Base-by-base conservation (phyloP, 2,797 vertebrate genomes). In the Nasua narica region DNA sequence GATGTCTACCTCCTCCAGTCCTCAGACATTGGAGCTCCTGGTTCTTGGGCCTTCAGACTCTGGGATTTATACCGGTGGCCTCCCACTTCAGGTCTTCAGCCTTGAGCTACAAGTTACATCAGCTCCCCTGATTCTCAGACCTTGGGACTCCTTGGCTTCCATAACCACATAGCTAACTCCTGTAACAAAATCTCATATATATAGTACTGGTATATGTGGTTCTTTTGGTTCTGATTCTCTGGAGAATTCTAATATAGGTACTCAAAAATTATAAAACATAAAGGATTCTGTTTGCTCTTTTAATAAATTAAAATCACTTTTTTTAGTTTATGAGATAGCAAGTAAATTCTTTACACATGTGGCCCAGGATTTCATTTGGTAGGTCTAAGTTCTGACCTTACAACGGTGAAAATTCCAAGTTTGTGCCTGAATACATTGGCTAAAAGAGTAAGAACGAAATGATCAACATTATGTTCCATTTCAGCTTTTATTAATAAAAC, bases 401-500 rank as follows among this genome's bases (percentile, higher is more conserved):
- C 0, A 58, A 4, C 19, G 87, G 48, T 9, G 40, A 54, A 54
- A 86, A 95, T 81, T 95, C 56, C 81, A 96, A 65, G 62, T 60
- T n/a, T 90, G 43, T 87, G 46, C 14, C n/a, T 94, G 43, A 95
- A 90, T 58, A 84, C 14, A 37, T 72, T 72, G 37, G 78, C 25
- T 52, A 25, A 87, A 94, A 85, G 48, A 93, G 56, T 60, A 79
- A 95, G 60, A 97, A 94, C 4, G n/a, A 90, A 81, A 82, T 15
- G 14, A 93, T 32, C 35, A 96, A 85, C 0, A 94, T 56, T 82
- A 86, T 21, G 7, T 58, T 56, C 14, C 58, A 83, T 82, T 91
- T 91, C 43, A 81, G 54, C 72, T 93, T 97, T 98, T 97, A 97
- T 97, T 97, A 94, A 70, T 40, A 88, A 95, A 93, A 79, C 2